phyloP scores from a whole-genome alignment of 2,888 invertebrate genomes.

The Clunio marinus region DNA sequence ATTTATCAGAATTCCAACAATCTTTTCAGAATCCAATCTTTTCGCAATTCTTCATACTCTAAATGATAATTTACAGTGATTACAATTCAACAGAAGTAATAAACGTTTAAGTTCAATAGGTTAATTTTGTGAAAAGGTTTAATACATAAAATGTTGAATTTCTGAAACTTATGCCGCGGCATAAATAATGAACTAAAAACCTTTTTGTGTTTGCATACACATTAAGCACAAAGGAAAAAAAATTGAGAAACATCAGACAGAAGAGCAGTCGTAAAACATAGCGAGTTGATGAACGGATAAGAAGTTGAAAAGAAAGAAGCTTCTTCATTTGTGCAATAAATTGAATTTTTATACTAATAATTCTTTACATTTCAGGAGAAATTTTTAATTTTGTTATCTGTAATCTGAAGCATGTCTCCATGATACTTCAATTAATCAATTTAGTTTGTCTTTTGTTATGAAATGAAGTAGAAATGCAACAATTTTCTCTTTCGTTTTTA shows the following conservation, averaged over 20 bases:
- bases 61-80: neutral
- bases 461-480: neutral
- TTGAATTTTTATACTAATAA: conserved; percentile 12
- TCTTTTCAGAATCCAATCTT: conserved; percentile 1
- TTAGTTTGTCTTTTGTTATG: neutral
- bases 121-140: conserved; percentile 15
- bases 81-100: conserved; percentile 14
- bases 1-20: conserved; percentile 6
- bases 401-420: neutral
- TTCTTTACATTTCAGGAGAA: conserved; percentile 10
- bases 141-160: conserved; percentile 2
- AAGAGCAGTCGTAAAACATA: neutral
- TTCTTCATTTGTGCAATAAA: conserved; percentile 16
- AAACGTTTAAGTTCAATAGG: conserved; percentile 18
- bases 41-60: neutral
- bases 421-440: conserved; percentile 18
- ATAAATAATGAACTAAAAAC: conserved; percentile 3
- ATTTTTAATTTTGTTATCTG: conserved; percentile 9
- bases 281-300: conserved; percentile 1
- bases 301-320: conserved; percentile 20
- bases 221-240: too few relatives aligned
- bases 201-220: conserved; percentile 17
- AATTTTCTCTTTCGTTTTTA: neutral
- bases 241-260: neutral
- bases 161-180: conserved; percentile 1